Conservation (phyloP, 2,888 invertebrate species). For the Megamerina dolium region DNA sequence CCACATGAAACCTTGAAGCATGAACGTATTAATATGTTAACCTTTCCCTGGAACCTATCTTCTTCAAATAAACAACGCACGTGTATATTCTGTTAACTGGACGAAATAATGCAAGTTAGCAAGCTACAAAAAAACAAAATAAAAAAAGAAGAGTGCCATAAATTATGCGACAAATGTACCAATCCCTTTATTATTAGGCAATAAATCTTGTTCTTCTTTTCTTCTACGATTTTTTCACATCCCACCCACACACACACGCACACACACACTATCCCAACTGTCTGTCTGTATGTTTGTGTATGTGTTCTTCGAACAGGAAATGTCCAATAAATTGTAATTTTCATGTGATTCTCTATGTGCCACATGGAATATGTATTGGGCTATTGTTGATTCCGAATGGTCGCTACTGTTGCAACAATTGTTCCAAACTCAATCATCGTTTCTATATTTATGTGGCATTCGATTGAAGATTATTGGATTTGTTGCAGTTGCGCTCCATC, state of each 20-base stretch:
- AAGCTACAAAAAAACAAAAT: no score
- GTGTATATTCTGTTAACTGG: no score
- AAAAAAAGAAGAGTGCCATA: conserved; percentile 24
- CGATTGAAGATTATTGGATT: conserved; percentile 28
- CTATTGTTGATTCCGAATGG: not conserved
- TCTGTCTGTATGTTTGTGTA: conserved; percentile 11
- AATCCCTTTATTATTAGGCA: conserved; percentile 28
- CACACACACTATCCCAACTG: no score
- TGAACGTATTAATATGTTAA: no score
- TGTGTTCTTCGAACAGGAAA: conserved; percentile 36
- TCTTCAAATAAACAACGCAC: no score
- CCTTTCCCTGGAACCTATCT: no score
- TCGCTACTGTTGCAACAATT: no score
- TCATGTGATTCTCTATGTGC: conserved; percentile 16
- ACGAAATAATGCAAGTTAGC: no score
- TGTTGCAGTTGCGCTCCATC: conserved; percentile 16
- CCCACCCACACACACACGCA: not conserved
- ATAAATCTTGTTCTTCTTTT: conserved; percentile 21
- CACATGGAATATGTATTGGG: not conserved
- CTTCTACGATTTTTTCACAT: not conserved
- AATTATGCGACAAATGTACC: conserved; percentile 26
- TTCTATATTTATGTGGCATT: conserved; percentile 38
- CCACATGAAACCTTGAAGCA: no score
- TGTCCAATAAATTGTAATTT: conserved; percentile 44
- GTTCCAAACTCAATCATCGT: no score